Evolutionary conservation across 1,140 invertebrate species (phyloP).

Genomic region (Oncopodura yosiiana): DNA sequence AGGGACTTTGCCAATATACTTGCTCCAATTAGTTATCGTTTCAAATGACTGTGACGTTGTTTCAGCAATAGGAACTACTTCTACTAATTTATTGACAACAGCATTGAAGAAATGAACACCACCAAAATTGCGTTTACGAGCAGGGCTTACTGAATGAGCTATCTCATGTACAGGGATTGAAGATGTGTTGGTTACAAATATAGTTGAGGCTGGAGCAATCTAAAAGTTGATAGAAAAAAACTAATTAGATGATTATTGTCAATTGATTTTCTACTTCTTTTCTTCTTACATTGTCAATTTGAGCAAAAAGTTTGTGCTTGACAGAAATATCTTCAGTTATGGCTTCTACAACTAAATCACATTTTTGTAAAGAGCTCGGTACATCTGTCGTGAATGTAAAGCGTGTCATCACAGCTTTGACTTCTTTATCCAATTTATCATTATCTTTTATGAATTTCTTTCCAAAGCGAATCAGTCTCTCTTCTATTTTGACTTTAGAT

Average conservation of each 20-base stretch:
- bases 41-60: conserved; percentile 48
- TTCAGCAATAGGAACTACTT: conserved; percentile 43
- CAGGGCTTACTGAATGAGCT: conserved; percentile 39
- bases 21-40: conserved; percentile 45
- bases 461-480: conserved; percentile 38
- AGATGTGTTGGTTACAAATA: conserved; percentile 35
- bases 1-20: conserved; percentile 48
- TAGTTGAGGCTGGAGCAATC: conserved; percentile 38
- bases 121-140: conserved; percentile 46
- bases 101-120: conserved; percentile 58
- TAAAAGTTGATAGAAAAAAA: conserved; percentile 40
- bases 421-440: conserved; percentile 32
- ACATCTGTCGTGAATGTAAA: conserved; percentile 40
- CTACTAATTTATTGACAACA: conserved; percentile 54
- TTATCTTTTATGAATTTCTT: conserved; percentile 35
- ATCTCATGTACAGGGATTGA: conserved; percentile 55
- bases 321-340: conserved; percentile 47
- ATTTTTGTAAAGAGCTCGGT: conserved; percentile 37
- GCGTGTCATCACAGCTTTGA: conserved; percentile 37
- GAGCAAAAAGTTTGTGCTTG: conserved; percentile 51
- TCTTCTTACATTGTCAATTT: conserved; percentile 40
- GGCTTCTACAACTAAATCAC: conserved; percentile 48
- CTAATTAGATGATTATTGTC: not conserved
- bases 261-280: not conserved
- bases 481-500: conserved; percentile 42